These are phyloP conservation scores for Linnaemya vulpina DNA, from an alignment of 2,888 invertebrate species.

Conservation along the genomic window DNA sequence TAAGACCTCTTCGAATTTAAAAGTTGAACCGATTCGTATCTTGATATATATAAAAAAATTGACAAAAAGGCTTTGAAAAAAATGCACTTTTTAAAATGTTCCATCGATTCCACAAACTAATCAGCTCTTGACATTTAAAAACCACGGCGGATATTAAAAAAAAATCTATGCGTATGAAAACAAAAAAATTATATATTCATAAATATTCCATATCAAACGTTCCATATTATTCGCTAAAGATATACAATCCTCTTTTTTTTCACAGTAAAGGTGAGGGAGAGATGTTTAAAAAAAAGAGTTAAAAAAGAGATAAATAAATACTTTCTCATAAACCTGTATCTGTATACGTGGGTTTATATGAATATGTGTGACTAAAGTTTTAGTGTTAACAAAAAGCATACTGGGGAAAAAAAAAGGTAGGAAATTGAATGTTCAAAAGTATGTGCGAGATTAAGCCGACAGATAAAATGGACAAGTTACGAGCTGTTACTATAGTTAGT, in stretches of 20 bases:
- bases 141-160: no score
- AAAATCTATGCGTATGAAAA: conserved; percentile 11
- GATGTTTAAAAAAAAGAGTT: background rate
- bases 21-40: no score
- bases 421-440: conserved; percentile 76
- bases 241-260: conserved; percentile 27
- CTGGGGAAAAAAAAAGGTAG: conserved; percentile 66
- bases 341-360: background rate
- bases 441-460: conserved; percentile 75
- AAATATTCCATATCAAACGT: conserved; percentile 5
- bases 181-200: conserved; percentile 13
- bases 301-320: background rate
- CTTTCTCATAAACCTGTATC: background rate
- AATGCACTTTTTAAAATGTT: no score
- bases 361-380: conserved; percentile 42
- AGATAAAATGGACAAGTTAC: conserved; percentile 75
- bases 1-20: no score
- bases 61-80: no score
- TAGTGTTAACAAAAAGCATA: conserved; percentile 56
- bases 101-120: no score
- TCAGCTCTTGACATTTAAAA: no score
- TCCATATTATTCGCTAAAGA: conserved; percentile 14
- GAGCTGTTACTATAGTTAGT: conserved; percentile 72
- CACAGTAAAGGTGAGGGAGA: conserved; percentile 20
- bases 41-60: no score